phyloP scores from a whole-genome alignment of 2,888 invertebrate genomes.

The Eretmocerus hayati region DNA sequence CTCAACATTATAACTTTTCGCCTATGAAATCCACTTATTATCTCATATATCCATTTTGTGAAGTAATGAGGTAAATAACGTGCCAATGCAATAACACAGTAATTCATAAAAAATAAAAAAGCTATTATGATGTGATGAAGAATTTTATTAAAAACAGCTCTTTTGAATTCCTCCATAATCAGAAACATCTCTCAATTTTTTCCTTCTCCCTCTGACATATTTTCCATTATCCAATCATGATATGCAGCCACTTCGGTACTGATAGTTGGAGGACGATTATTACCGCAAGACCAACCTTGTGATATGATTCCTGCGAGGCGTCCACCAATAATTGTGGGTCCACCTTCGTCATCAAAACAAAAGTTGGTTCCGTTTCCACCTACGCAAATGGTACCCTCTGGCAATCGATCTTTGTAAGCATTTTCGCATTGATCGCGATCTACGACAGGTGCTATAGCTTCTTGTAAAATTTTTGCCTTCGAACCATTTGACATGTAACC shows the following conservation, averaged over 20 bases:
- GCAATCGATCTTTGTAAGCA: slow-evolving; percentile 26
- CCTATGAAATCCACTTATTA: too few species aligned
- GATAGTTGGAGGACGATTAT: slow-evolving; percentile 43
- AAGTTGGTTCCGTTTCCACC: slow-evolving; percentile 39
- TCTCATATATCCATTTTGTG: too few species aligned
- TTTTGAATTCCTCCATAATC: too few species aligned
- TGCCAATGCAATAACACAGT: too few species aligned
- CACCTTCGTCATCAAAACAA: slow-evolving; percentile 50
- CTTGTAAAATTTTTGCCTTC: not conserved
- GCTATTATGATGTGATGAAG: too few species aligned
- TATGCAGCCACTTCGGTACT: slow-evolving; percentile 49
- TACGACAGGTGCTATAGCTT: not conserved
- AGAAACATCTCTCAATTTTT: too few species aligned
- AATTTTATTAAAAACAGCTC: too few species aligned
- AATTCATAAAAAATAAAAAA: too few species aligned
- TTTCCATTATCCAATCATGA: slow-evolving; percentile 39
- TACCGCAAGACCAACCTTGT: slow-evolving; percentile 52
- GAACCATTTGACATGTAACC: not conserved
- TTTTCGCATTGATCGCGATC: not conserved
- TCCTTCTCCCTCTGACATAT: too few species aligned
- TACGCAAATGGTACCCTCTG: slow-evolving; percentile 58
- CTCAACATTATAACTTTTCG: too few species aligned
- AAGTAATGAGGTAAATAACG: too few species aligned
- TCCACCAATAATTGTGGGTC: slow-evolving; percentile 45
- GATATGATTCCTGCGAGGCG: slow-evolving; percentile 49